These are phyloP conservation scores for Diplodus puntazzo DNA, from an alignment of 2,797 vertebrate genomes.

Conservation along the genomic window DNA sequence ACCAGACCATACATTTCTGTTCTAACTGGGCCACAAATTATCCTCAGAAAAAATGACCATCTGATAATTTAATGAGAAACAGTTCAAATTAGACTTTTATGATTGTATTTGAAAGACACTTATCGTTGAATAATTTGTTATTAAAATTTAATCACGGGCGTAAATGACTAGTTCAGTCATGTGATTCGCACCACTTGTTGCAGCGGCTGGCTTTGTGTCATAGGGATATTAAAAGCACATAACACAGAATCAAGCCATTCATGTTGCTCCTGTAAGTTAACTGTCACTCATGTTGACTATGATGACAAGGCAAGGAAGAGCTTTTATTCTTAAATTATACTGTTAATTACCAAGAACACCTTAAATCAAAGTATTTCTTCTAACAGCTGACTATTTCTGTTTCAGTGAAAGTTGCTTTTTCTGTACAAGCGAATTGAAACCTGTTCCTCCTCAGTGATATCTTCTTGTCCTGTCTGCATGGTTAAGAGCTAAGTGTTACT, in stretches of 20 bases:
- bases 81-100: not conserved
- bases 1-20: slow-evolving; percentile 8
- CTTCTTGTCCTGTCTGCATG: slow-evolving; percentile 30
- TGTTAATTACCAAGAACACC: slow-evolving; percentile 21
- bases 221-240: slow-evolving; percentile 39
- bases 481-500: slow-evolving; percentile 17
- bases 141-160: slow-evolving; percentile 8
- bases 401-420: slow-evolving; percentile 4
- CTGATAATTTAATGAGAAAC: not conserved
- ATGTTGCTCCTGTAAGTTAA: not conserved
- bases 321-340: slow-evolving; percentile 1
- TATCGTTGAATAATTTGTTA: slow-evolving; percentile 11
- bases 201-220: not conserved
- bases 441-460: not conserved
- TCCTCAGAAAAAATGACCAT: slow-evolving; percentile 3
- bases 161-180: slow-evolving; percentile 3
- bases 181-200: slow-evolving; percentile 4
- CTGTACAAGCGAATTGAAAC: slow-evolving; percentile 19
- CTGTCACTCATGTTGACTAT: not conserved
- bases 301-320: not conserved
- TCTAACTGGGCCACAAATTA: slow-evolving; percentile 13
- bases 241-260: slow-evolving; percentile 23
- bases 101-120: slow-evolving; percentile 27
- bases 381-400: slow-evolving; percentile 18
- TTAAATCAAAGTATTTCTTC: slow-evolving; percentile 8